These are phyloP conservation scores for Varanus salvator DNA, from an alignment of 2,113 vertebrate genomes.

Conservation along the genomic window DNA sequence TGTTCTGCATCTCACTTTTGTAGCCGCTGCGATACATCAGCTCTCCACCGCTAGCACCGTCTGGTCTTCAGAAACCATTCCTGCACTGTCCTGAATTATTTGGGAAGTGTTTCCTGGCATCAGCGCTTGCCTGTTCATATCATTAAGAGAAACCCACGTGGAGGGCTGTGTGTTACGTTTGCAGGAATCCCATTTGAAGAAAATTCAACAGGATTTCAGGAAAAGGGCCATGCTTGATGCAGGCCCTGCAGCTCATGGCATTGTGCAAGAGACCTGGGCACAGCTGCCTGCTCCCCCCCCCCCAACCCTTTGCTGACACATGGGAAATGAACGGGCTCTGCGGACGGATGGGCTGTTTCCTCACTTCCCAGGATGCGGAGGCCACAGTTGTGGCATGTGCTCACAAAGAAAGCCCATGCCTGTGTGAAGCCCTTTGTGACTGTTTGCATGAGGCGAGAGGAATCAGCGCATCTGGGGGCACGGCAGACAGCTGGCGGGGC, in stretches of 20 bases:
- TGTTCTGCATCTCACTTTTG: not conserved
- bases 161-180: not conserved
- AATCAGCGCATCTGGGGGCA: not conserved
- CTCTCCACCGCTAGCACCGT: not conserved
- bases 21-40: not conserved
- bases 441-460: not conserved
- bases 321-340: slow-evolving; percentile 45
- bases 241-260: not conserved
- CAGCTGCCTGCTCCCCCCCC: not conserved
- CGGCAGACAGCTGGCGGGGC: not conserved
- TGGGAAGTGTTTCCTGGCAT: slow-evolving; percentile 2
- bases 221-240: not conserved
- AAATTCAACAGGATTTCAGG: not conserved
- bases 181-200: not conserved
- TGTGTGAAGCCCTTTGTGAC: not conserved
- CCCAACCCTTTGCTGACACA: not conserved
- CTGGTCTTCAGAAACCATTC: slow-evolving; percentile 29
- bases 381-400: not conserved
- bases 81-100: not conserved
- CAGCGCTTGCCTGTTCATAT: not conserved
- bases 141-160: not conserved
- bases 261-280: not conserved
- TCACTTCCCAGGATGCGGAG: not conserved
- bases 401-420: not conserved
- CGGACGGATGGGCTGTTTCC: not conserved